Base-by-base conservation (phyloP, 2,797 vertebrate species). In the Myiotriccus ornatus region DNA sequence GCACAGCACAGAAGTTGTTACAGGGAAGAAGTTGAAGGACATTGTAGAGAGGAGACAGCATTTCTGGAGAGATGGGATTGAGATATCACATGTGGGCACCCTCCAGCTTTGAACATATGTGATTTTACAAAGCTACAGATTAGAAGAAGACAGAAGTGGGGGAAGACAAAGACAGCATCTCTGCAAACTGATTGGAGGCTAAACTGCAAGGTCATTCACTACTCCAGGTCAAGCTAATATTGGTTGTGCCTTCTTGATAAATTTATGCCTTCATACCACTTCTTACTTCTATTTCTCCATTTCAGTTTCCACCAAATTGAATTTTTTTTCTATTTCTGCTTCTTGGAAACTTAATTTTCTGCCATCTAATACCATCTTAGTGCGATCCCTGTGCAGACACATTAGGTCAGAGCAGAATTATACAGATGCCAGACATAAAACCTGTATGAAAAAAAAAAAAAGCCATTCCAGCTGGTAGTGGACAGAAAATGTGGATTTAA, bases 261-360 rank as follows among this genome's bases (percentile, higher is more conserved):
- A 90, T 62, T 52, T 59, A 16, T 86, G 47, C 50, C 52, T 94
- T 88, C 34, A 27, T 41, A 53, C 24, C 24, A 22, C 17, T 69
- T 32, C 35, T 86, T 82, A 59, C 6, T 32, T 84, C 70, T 67
- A 77, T 77, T 94, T 87, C 64, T 90, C 68, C 70, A 57, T 87
- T 96, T 87, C 59, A 19, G 15, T 73, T 84, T 79, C 64, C 30
- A 70, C 49, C n/a, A 74, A 87, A 95, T 89, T 92, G 80, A 90
- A 35, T 75, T 84, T 80, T 76, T 88, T 94, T 94, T 65, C 77
- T 94, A 86, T 95, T 96, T 93, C 77, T 73, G 50, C 74, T 88
- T 44, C 63, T 86, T 70, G 67, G 91, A 95, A 96, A 87, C 35
- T 49, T 81, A 96, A 95, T 94, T 87, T 83, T 82, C 74, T 70